Evolutionary conservation across 2,113 vertebrate genomes (phyloP), one percentile per base, ranked within the genome.

Genomic region (Sigmodon hispidus): DNA sequence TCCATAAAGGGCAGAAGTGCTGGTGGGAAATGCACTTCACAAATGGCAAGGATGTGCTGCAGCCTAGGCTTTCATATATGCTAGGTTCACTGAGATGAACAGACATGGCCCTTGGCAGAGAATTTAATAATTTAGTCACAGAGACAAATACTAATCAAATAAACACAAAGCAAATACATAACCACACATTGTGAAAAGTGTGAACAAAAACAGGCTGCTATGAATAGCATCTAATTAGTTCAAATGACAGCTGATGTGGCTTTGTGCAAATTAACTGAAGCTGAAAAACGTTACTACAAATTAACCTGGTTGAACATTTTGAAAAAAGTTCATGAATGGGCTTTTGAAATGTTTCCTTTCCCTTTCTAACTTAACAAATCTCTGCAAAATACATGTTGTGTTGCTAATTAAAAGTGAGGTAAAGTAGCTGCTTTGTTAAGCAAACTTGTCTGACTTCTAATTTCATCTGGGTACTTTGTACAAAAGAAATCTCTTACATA

Each of bases 151-250:
- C 7, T 86, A 89, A 89, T 95, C 21, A 96, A 93, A 85, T 63
- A 85, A 94, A 63, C 57, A 59, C n/a, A 92, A 94, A 92, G 75
- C 70, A 91, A 86, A 84, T 48, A 81, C 88, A 75, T 77, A 40
- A 59, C n/a, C 55, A 2, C 67, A 67, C 63, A 73, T 21, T 83
- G 15, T 90, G 12, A 19, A 80, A 95, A 95, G n/a, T 17, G 7
- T 87, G 65, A 87, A 70, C 19, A 83, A 87, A 69, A 89, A 55
- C 8, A 75, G 65, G 19, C 17, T 63, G 21, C 57, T 81, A 19
- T 17, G 50, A 94, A 92, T 92, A 72, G 45, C 15, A 67, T 52
- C 8, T 84, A 72, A 84, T 84, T 80, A 94, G 85, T 57, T 79
- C 80, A 81, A 95, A 81, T 77, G 61, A 77, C 29, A 43, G 21